Evolutionary conservation across 2,113 vertebrate genomes (phyloP), one percentile per base, ranked within the genome.

Genomic region (Pipra filicauda): DNA sequence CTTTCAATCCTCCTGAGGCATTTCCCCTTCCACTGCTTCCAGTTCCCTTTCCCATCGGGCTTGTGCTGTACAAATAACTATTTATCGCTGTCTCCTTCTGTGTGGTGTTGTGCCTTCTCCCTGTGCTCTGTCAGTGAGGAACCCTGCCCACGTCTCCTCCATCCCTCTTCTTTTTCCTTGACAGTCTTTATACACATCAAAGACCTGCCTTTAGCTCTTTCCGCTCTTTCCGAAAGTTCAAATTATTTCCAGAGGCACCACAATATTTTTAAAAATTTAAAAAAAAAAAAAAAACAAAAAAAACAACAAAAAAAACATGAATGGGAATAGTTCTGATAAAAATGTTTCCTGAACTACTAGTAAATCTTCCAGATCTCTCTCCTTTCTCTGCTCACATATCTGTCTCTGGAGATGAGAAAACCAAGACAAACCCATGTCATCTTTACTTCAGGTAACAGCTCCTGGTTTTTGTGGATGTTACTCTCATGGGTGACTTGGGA

Each of bases 401-500:
- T 35, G 21, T 54, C n/a, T 46, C 73, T 22, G 51, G 37, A 75
- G 57, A 37, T 66, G 58, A 79, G 51, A 70, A 74, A 65, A 71
- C 59, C 3, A 74, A 62, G 70, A 49, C 37, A 85, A 84, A 66
- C 2, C n/a, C 30, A 24, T 1, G 2, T 24, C 51, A 76, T 21
- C 41, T 86, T 61, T 43, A n/a, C 58, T 73, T 57, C 52, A 8
- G 58, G 9, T 82, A 55, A 62, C 41, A 61, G 65, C 19, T 88
- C 57, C 82, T 58, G 62, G 18, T 39, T 48, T 52, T 48, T 62
- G 41, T 24, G 43, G 27, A 37, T 39, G 54, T 30, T 51, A 15
- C 33, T 70, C 2, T 0, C 24, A 5, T 5, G 30, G 57, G 6
- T 5, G 5, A 79, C 39, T 16, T 2, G 1, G 52, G 58, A 72